phyloP scores from a whole-genome alignment of 1,140 invertebrate genomes.

The Bactericera cockerelli region DNA sequence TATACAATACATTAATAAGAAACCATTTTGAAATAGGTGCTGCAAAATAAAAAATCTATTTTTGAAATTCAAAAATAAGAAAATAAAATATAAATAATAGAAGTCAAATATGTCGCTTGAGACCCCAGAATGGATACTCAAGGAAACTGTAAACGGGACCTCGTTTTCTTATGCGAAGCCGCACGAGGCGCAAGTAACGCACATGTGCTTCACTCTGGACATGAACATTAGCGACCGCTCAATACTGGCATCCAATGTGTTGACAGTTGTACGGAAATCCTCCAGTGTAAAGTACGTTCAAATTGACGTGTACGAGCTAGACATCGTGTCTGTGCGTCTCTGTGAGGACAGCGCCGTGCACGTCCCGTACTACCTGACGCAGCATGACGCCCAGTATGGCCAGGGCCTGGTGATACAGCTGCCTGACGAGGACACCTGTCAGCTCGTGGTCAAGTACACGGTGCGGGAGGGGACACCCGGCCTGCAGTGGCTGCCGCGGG shows the following conservation, averaged over 20 bases:
- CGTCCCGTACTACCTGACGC: not conserved
- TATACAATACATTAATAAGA: no score
- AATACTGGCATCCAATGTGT: not conserved
- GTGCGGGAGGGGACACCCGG: not conserved
- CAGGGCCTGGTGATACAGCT: not conserved
- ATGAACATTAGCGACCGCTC: not conserved
- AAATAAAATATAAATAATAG: not conserved
- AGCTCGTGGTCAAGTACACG: not conserved
- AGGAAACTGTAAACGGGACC: not conserved
- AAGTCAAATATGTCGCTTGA: not conserved
- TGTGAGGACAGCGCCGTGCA: not conserved
- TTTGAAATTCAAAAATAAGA: no score
- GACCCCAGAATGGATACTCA: not conserved
- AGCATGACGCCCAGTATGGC: not conserved
- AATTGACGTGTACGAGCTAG: not conserved
- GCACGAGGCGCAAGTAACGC: not conserved
- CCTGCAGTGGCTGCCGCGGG: not conserved
- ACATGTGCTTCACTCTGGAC: conserved; percentile 1
- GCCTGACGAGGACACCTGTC: not conserved
- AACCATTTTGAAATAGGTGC: no score
- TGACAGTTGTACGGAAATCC: not conserved
- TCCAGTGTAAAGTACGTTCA: not conserved
- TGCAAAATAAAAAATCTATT: no score
- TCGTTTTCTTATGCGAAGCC: not conserved
- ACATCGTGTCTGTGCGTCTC: not conserved